Evolutionary conservation across 2,797 vertebrate species (phyloP).

Genomic region (Erpetoichthys calabaricus): DNA sequence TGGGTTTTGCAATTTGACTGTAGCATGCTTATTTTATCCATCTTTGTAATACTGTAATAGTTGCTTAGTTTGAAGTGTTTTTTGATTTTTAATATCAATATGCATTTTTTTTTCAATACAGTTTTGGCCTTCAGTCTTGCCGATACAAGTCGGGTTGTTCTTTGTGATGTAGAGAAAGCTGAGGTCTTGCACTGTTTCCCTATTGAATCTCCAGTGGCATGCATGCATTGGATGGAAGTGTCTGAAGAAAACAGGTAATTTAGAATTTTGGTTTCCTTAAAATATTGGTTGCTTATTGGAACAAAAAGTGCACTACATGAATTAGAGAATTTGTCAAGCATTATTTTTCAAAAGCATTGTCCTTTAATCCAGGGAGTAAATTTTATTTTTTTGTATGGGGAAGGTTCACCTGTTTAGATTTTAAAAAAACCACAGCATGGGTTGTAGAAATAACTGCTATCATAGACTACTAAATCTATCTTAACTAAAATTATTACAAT

Average conservation of each 20-base stretch:
- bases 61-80: neutral
- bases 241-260: constrained; percentile 80
- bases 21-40: too few species aligned
- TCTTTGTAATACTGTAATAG: neutral
- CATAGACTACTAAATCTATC: too few species aligned
- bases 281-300: neutral
- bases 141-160: constrained; percentile 78
- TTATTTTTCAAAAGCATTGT: too few species aligned
- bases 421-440: too few species aligned
- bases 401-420: too few species aligned
- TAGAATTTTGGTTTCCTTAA: too few species aligned
- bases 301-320: neutral
- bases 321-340: too few species aligned
- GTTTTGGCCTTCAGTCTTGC: constrained; percentile 89
- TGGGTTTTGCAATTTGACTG: too few species aligned
- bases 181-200: constrained; percentile 86
- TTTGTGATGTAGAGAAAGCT: constrained; percentile 93
- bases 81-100: neutral
- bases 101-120: constrained; percentile 25
- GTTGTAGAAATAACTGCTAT: too few species aligned
- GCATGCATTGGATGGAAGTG: constrained; percentile 98
- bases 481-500: too few species aligned
- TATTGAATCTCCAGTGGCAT: constrained; percentile 64
- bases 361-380: too few species aligned
- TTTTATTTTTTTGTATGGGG: too few species aligned